phyloP scores from a whole-genome alignment of 2,797 vertebrate species.

The Phataginus tetradactyla region DNA sequence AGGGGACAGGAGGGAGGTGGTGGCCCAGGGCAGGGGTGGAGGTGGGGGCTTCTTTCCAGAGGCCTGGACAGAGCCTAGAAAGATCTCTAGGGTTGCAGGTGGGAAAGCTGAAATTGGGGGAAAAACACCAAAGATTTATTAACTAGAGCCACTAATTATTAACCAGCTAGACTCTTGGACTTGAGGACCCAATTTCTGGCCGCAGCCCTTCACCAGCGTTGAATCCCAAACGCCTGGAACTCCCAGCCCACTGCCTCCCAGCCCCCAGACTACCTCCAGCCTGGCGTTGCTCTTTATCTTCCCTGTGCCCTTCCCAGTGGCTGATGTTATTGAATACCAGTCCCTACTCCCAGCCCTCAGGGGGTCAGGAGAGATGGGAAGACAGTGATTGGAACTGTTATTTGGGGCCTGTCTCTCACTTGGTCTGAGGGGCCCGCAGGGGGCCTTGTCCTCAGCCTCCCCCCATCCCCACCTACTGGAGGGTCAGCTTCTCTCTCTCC shows the following conservation, averaged over 20 bases:
- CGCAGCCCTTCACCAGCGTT: background rate
- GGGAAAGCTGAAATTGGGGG: background rate
- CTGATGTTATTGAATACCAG: background rate
- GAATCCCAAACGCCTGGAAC: background rate
- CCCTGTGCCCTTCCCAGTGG: background rate
- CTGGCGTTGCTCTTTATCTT: constrained; percentile 19
- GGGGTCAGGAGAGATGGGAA: background rate
- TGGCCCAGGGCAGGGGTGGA: background rate
- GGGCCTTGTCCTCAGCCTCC: background rate
- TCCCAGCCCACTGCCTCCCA: background rate
- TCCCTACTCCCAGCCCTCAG: no score
- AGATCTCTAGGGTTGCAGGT: background rate
- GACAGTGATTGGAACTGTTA: background rate
- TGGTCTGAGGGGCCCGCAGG: background rate
- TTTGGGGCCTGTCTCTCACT: background rate
- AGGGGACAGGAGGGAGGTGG: background rate
- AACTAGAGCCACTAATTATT: constrained; percentile 71
- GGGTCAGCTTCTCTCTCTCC: background rate
- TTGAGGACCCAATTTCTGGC: background rate
- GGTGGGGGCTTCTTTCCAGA: background rate
- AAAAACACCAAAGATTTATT: constrained; percentile 55
- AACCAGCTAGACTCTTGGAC: constrained; percentile 54
- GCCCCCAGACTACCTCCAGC: background rate
- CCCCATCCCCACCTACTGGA: background rate
- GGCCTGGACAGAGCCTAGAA: background rate